Conservation (phyloP, 2,888 invertebrate genomes). For the Muschampia plurimacula region DNA sequence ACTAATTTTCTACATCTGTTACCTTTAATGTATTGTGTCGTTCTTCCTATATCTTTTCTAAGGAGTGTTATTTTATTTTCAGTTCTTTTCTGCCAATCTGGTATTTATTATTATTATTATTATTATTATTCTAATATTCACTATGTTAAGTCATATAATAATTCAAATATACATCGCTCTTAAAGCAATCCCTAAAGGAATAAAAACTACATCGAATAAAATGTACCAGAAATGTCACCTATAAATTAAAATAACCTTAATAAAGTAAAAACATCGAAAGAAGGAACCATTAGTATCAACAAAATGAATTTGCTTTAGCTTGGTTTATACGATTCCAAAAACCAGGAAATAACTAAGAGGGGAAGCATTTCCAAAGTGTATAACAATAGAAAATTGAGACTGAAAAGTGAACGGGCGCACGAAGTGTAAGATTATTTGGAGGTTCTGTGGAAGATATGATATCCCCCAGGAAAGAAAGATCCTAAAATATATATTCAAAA, state of each 20-base stretch:
- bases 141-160: too few relatives aligned
- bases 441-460: neutral
- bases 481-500: slow-evolving; percentile 5
- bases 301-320: neutral
- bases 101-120: too few relatives aligned
- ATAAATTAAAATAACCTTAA: neutral
- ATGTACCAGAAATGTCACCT: neutral
- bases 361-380: neutral
- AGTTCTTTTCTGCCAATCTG: too few relatives aligned
- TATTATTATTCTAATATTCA: too few relatives aligned
- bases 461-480: neutral
- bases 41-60: too few relatives aligned
- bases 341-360: neutral
- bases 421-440: neutral
- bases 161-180: too few relatives aligned
- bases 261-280: neutral
- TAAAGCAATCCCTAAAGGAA: too few relatives aligned
- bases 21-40: too few relatives aligned
- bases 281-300: neutral
- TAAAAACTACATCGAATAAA: too few relatives aligned
- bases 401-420: neutral
- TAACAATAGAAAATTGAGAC: slow-evolving; percentile 4
- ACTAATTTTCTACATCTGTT: too few relatives aligned
- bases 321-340: neutral
- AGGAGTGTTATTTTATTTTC: too few relatives aligned